Percentiles rank a stretch among this genome's conserved stretches.
phyloP scores from a whole-genome alignment of 1,140 invertebrate species.

The Polypedilum pembai region DNA sequence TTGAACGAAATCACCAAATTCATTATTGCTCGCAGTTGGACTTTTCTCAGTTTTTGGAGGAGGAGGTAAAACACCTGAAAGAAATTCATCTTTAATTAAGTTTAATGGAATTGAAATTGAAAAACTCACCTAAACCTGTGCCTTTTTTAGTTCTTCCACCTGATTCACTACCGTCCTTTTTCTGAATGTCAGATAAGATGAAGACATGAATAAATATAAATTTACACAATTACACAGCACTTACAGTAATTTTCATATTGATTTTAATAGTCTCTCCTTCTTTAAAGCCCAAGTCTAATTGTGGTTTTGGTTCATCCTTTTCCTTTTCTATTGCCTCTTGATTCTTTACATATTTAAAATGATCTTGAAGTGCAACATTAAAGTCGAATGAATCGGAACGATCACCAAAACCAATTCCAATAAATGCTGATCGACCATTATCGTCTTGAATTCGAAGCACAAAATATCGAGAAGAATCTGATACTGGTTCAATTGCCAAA shows the following conservation, averaged over 20 bases:
- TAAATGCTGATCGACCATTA: slow-evolving; percentile 90
- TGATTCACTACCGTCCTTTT: slow-evolving; percentile 77
- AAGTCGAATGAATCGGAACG: slow-evolving; percentile 98
- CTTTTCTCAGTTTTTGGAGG: slow-evolving; percentile 71
- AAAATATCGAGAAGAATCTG: slow-evolving; percentile 98
- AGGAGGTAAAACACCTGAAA: slow-evolving; percentile 62
- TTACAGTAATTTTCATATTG: slow-evolving; percentile 94
- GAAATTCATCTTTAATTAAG: slow-evolving; percentile 41
- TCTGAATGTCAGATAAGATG: slow-evolving; percentile 48
- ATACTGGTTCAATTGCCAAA: slow-evolving; percentile 88
- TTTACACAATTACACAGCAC: slow-evolving; percentile 35
- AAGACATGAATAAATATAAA: slow-evolving; percentile 26
- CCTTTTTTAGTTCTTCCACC: slow-evolving; percentile 54
- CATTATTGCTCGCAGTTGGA: slow-evolving; percentile 56
- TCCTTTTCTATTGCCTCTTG: slow-evolving; percentile 81
- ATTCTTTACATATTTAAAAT: slow-evolving; percentile 95
- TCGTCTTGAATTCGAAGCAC: slow-evolving; percentile 93
- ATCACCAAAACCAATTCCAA: slow-evolving; percentile 96
- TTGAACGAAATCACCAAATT: slow-evolving; percentile 76
- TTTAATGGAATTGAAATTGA: background rate
- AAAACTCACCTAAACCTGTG: slow-evolving; percentile 37
- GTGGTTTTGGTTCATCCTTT: slow-evolving; percentile 64
- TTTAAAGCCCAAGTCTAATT: slow-evolving; percentile 93
- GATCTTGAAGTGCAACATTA: slow-evolving; percentile 96
- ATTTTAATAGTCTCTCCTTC: slow-evolving; percentile 98